Conservation (phyloP, 2,888 invertebrate genomes). For the Caenorhabditis afra region DNA sequence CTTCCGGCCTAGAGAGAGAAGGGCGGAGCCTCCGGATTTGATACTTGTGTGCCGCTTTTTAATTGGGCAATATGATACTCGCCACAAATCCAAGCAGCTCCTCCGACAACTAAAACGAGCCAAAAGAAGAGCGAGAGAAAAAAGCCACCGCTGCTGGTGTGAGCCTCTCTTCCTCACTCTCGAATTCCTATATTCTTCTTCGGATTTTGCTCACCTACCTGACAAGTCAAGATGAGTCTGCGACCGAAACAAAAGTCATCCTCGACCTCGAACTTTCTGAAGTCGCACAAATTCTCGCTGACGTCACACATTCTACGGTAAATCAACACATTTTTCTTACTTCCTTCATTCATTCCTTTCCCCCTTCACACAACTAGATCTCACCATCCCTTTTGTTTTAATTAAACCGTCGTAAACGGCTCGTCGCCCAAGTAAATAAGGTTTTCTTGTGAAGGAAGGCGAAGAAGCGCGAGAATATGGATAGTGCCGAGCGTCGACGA, state of each 20-base stretch:
- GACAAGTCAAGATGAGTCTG: conserved; percentile 39
- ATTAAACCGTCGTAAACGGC: conserved; percentile 51
- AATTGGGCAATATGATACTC: conserved; percentile 62
- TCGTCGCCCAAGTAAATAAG: conserved; percentile 8
- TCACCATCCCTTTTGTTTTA: conserved; percentile 27
- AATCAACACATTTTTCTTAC: no score
- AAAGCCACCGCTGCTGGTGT: conserved; percentile 4
- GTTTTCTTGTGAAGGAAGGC: conserved; percentile 48
- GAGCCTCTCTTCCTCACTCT: no score
- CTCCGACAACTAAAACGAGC: conserved; percentile 28
- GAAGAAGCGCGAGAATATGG: conserved; percentile 57
- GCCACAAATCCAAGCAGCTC: conserved; percentile 49
- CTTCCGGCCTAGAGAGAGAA: conserved; percentile 20
- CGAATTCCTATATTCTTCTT: not conserved
- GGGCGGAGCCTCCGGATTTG: conserved; percentile 47
- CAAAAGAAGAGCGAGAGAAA: conserved; percentile 14
- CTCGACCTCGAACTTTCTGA: conserved; percentile 53
- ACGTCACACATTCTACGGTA: conserved; percentile 56
- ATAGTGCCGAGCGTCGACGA: conserved; percentile 65
- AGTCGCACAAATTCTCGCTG: conserved; percentile 57
- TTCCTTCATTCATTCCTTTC: conserved; percentile 5
- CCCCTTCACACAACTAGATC: not conserved
- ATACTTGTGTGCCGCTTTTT: conserved; percentile 57
- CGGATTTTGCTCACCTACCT: not conserved
- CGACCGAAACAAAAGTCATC: conserved; percentile 55